Evolutionary conservation across 2,888 invertebrate genomes (phyloP).

Genomic region (Stratiomys singularior): DNA sequence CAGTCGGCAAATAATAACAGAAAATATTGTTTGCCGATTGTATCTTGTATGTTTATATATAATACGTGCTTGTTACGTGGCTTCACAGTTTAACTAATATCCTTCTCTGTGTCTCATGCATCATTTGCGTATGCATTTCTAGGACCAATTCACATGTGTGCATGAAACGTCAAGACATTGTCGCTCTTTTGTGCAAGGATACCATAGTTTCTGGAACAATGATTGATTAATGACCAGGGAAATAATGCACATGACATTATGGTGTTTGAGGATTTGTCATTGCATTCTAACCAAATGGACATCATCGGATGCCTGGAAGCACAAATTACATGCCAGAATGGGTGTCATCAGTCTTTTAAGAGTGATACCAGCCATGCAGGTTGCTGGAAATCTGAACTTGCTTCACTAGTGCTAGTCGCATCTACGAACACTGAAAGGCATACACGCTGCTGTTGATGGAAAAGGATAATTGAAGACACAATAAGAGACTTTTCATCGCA

Average conservation of each 20-base stretch:
- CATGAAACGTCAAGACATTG: conserved; percentile 25
- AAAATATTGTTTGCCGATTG: too few species aligned
- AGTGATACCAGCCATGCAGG: not conserved
- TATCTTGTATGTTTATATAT: too few species aligned
- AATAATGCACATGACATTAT: conserved; percentile 43
- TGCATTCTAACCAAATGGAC: not conserved
- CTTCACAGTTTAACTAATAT: too few species aligned
- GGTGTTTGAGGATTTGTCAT: conserved; percentile 1
- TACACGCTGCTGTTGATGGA: not conserved
- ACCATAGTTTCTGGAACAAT: conserved; percentile 33
- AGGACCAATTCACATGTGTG: too few species aligned
- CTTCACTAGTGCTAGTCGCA: not conserved
- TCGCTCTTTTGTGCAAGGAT: conserved; percentile 9
- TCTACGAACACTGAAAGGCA: not conserved
- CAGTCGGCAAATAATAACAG: too few species aligned
- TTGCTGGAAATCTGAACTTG: not conserved
- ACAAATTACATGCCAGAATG: not conserved
- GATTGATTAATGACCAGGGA: conserved; percentile 47
- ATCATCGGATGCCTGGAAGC: not conserved
- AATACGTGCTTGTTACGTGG: too few species aligned
- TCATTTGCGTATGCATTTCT: too few species aligned
- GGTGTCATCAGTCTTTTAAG: not conserved
- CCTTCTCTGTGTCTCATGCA: too few species aligned
- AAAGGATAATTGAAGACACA: not conserved
- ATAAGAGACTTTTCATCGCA: not conserved